Base-by-base conservation (phyloP, 1,140 invertebrate species). In the Heliconius hewitsoni region DNA sequence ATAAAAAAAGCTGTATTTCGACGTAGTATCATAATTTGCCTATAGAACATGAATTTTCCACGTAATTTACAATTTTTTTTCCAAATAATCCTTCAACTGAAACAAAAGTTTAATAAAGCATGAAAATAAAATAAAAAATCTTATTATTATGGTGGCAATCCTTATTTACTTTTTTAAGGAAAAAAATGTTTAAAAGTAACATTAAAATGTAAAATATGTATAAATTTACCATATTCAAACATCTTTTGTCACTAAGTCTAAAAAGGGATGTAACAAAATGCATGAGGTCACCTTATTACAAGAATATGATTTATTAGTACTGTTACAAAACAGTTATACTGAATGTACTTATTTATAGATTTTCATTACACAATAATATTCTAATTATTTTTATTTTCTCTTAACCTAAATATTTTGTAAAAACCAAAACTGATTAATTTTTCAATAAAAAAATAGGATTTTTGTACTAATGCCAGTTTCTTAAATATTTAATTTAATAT, bases 1-100 rank as follows among this genome's bases (percentile, higher is more conserved):
- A 92, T 93, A 94, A 94, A 93, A 93, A 94, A 93, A 91, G 85
- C 90, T 91, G 82, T 87, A 83, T 87, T 85, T 85, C 84, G 66
- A 87, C 76, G 86, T 88, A 89, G 60, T 27, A 18, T 55, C 8
- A 42, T 39, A 72, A 42, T 55, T 52, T 42, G 19, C 70, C 27
- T 46, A 39, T 55, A 34, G 46, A 52, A 71, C 18, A 50, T 19
- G n/a, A n/a, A 52, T 50, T 71, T 71, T 27, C 72, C 76, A 52
- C 42, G 70, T 72, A 71, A 27, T 46, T 30, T 16, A 23, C 3
- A 4, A 9, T 46, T 30, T 70, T 46, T 76, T 71, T 30, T 27
- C 2, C 13, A 70, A 70, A 70, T 46, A 46, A 46, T 3, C 8
- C 39, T n/a, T 30, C 18, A 70, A 30, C 57, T 70, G n/a, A 76